phyloP scores from a whole-genome alignment of 2,888 invertebrate genomes.

The Orchesella flavescens region DNA sequence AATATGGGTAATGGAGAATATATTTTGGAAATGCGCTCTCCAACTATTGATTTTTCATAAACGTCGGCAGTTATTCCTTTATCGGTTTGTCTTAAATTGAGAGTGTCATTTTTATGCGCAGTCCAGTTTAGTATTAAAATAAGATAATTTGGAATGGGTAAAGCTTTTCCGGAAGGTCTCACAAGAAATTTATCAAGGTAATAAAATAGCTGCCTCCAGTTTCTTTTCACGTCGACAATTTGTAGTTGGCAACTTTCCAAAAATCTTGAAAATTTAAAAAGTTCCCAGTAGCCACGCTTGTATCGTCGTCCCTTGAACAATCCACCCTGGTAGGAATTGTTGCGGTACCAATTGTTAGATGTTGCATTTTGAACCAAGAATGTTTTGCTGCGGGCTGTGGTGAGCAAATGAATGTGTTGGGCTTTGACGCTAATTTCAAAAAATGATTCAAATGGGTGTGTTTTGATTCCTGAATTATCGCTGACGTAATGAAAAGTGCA shows the following conservation, averaged over 20 bases:
- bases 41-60: no score
- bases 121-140: no score
- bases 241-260: neutral
- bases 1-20: no score
- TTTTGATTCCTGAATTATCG: neutral
- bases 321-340: neutral
- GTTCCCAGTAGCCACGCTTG: neutral
- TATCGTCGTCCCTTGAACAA: neutral
- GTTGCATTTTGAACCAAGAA: neutral
- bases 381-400: neutral
- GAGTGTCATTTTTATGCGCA: no score
- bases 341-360: neutral
- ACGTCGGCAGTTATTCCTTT: no score
- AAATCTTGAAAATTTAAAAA: neutral
- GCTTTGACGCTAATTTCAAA: neutral
- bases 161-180: no score
- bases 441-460: neutral
- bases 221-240: neutral
- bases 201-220: no score
- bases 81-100: no score
- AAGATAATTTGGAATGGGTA: no score
- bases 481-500: neutral
- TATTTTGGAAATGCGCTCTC: no score
- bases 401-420: neutral
- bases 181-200: no score